These are phyloP conservation scores for Pseudopodoces humilis DNA, from an alignment of 2,113 vertebrate species.

Conservation along the genomic window DNA sequence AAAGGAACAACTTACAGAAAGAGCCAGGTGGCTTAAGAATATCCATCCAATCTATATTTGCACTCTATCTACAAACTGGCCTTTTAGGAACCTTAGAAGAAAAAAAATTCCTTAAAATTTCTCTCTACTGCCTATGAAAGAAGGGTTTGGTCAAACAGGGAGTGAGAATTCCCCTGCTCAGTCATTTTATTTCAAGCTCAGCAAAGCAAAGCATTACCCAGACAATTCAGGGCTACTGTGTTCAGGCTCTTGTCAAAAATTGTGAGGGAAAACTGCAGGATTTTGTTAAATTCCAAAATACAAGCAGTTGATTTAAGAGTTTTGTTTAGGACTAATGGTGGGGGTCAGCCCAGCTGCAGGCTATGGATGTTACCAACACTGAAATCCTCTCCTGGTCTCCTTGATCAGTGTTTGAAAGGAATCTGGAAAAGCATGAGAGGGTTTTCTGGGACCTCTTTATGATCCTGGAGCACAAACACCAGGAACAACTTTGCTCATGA, in stretches of 20 bases:
- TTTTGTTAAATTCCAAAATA: background rate
- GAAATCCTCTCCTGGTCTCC: background rate
- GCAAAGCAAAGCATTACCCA: background rate
- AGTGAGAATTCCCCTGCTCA: background rate
- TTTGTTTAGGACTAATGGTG: background rate
- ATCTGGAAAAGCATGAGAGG: background rate
- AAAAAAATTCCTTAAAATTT: background rate
- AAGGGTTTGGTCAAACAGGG: background rate
- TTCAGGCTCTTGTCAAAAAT: background rate
- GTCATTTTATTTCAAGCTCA: background rate
- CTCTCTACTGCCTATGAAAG: background rate
- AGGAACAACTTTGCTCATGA: background rate
- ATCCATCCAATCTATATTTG: background rate
- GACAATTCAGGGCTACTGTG: background rate
- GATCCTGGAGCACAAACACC: background rate
- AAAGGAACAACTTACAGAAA: background rate
- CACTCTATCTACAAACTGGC: background rate
- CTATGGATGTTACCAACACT: background rate
- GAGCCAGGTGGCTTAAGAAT: background rate
- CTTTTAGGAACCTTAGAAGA: background rate
- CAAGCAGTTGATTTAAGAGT: background rate
- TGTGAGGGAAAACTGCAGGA: background rate
- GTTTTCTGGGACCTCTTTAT: background rate
- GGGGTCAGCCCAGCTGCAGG: background rate
- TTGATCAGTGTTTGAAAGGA: fast-evolving